phyloP scores from a whole-genome alignment of 2,797 vertebrate genomes.

The Anabacerthia variegaticeps region DNA sequence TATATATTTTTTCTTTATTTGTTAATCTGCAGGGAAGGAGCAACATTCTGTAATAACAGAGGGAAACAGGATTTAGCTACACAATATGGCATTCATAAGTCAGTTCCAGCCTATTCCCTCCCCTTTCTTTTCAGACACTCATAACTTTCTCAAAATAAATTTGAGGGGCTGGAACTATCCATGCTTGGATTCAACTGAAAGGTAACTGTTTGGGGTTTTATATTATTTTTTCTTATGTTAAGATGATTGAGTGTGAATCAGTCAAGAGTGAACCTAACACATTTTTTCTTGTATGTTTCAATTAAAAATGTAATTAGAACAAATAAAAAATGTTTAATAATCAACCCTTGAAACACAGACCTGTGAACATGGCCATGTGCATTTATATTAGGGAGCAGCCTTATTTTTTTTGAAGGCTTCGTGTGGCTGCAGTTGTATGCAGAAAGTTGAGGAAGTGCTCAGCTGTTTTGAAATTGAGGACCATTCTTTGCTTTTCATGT shows the following conservation, averaged over 20 bases:
- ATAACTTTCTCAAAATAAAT: slow-evolving; percentile 34
- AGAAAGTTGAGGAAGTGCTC: background rate
- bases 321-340: slow-evolving; percentile 8
- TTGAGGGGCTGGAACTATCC: slow-evolving; percentile 13
- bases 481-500: background rate
- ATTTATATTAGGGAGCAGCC: background rate
- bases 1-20: slow-evolving; percentile 52
- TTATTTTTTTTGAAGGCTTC: background rate
- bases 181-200: slow-evolving; percentile 35
- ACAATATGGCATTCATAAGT: slow-evolving; percentile 1
- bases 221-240: background rate
- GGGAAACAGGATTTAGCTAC: slow-evolving; percentile 35
- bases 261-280: slow-evolving; percentile 24
- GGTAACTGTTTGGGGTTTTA: background rate
- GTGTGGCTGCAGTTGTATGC: background rate
- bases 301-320: slow-evolving; percentile 56
- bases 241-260: slow-evolving; percentile 18
- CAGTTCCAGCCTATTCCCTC: slow-evolving; percentile 44
- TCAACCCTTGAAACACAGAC: slow-evolving; percentile 1
- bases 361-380: background rate
- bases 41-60: slow-evolving; percentile 41
- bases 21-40: slow-evolving; percentile 45
- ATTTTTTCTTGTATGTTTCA: slow-evolving; percentile 25
- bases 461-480: background rate
- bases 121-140: slow-evolving; percentile 33